Percentiles rank a stretch among this genome's conserved stretches.
These are phyloP conservation scores for Brachyalestes nurse DNA, from an alignment of 2,797 vertebrate species.

Conservation along the genomic window DNA sequence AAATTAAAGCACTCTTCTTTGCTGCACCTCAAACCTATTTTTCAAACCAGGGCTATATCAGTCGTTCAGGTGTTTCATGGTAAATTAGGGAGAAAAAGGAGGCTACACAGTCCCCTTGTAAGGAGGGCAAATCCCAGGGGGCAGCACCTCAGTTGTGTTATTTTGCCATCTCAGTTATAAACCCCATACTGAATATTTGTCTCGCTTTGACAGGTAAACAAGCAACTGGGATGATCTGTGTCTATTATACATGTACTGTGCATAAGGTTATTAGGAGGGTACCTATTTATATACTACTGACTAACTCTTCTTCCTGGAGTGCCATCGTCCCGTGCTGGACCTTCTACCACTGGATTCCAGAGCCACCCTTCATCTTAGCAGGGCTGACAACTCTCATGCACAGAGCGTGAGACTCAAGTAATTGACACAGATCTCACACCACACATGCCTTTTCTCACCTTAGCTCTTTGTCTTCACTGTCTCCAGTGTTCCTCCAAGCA, in stretches of 20 bases:
- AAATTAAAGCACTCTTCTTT: background rate
- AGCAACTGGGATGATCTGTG: background rate
- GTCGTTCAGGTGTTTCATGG: background rate
- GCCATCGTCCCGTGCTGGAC: background rate
- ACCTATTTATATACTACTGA: background rate
- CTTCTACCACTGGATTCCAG: background rate
- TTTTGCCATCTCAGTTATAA: background rate
- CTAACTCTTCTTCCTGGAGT: background rate
- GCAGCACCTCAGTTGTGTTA: background rate
- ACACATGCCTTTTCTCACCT: too few relatives aligned
- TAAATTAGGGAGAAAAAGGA: slow-evolving; percentile 5
- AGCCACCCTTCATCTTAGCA: too few relatives aligned
- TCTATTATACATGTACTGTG: background rate
- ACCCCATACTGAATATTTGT: background rate
- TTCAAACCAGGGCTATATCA: background rate
- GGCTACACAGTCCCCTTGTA: background rate
- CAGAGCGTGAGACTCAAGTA: too few relatives aligned
- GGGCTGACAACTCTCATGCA: too few relatives aligned
- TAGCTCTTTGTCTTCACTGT: too few relatives aligned
- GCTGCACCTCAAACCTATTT: background rate
- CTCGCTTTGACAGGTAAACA: slow-evolving; percentile 11
- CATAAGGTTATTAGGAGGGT: background rate
- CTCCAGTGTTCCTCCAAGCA: too few relatives aligned
- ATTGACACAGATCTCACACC: too few relatives aligned
- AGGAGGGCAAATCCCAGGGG: slow-evolving; percentile 1